phyloP scores from a whole-genome alignment of 2,888 invertebrate genomes.

The Campoplex capitator region DNA sequence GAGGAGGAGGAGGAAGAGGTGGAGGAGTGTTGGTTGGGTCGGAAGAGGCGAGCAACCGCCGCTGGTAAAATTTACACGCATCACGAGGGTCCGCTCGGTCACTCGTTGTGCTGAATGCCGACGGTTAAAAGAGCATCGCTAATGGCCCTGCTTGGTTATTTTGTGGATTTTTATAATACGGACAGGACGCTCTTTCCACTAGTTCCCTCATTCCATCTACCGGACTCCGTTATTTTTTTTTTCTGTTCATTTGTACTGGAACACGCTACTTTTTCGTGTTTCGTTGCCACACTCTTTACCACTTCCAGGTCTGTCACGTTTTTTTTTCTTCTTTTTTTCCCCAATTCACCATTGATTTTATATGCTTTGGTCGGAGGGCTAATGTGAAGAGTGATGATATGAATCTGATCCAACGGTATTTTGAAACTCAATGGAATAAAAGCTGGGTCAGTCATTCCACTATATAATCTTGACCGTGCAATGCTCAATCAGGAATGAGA shows the following conservation, averaged over 20 bases:
- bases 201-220: slow-evolving; percentile 53
- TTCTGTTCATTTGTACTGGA: slow-evolving; percentile 33
- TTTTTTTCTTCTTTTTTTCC: neutral
- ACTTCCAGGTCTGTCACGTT: slow-evolving; percentile 20
- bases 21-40: slow-evolving; percentile 41
- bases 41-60: slow-evolving; percentile 79
- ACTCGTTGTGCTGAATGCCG: slow-evolving; percentile 78
- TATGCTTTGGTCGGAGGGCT: slow-evolving; percentile 1
- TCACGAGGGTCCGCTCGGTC: slow-evolving; percentile 77
- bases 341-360: slow-evolving; percentile 37
- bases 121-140: slow-evolving; percentile 85
- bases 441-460: neutral
- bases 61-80: slow-evolving; percentile 84
- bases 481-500: neutral
- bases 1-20: slow-evolving; percentile 25
- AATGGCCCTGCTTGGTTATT: slow-evolving; percentile 85
- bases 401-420: neutral
- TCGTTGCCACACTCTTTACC: slow-evolving; percentile 58
- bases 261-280: slow-evolving; percentile 52
- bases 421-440: neutral
- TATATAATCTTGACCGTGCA: neutral
- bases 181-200: slow-evolving; percentile 71
- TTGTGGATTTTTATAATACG: slow-evolving; percentile 85
- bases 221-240: slow-evolving; percentile 33
- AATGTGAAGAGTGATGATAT: neutral